Evolutionary conservation across 2,113 vertebrate species (phyloP), one percentile per base, ranked within the genome.

Genomic region (Solea senegalensis): DNA sequence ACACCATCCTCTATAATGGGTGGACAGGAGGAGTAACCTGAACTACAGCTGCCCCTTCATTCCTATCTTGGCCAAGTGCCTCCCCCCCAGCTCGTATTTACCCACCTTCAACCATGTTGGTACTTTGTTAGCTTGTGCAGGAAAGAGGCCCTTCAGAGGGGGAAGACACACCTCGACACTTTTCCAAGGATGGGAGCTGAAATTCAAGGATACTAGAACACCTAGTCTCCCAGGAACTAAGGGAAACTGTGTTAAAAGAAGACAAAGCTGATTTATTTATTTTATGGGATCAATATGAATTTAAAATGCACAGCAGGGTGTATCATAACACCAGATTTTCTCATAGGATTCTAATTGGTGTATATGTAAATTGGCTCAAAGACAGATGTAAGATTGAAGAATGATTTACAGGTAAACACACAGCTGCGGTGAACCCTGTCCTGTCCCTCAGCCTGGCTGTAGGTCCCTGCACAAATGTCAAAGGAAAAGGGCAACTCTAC

Each of bases 111-210:
- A 61, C 46, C 50, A 79, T 28, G 63, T 54, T 74, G 51, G 14
- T 61, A 55, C 67, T 78, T 54, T n/a, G 50, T 66, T 64, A 45
- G 39, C 57, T 53, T 68, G 46, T 57, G 40, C 58, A 76, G 82
- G 67, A 83, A 78, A n/a, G 74, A 76, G 80, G 85, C 75, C 87
- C 74, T 54, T 76, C 21, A 6, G 9, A 44, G 56, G 74, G 63
- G 52, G 21, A 4, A 72, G 28, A 65, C 43, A 67, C 57, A 64
- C 64, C 51, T 69, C 78, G 78, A 74, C 60, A 80, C 73, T 86
- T 72, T 80, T 83, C 71, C 69, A 51, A 12, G 46, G 51, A 44
- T 58, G 59, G 58, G 57, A 64, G 2, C 40, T 63, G 27, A 63
- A n/a, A 10, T 60, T 73, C 76, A 52, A 69, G 62, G 69, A 61